Conservation (phyloP, 2,113 vertebrate species). For the Oncorhynchus masou region DNA sequence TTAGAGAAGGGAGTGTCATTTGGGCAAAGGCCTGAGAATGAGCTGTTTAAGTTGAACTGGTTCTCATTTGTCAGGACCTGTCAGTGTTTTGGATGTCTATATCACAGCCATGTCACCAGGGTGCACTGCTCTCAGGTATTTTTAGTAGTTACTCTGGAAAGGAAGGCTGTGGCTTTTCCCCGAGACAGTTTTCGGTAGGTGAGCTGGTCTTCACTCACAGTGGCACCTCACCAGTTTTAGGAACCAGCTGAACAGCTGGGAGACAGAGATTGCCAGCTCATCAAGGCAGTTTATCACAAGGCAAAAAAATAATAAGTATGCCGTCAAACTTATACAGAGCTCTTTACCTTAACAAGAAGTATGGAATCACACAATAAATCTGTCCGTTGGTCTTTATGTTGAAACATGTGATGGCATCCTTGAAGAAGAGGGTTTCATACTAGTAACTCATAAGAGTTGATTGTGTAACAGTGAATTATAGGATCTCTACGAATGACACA, state of each 20-base stretch:
- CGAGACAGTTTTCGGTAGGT: no score
- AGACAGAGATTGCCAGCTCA: slow-evolving; percentile 70
- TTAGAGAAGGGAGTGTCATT: no score
- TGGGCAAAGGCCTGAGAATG: slow-evolving; percentile 15
- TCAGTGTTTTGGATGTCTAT: slow-evolving; percentile 54
- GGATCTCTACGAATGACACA: no score
- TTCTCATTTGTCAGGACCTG: slow-evolving; percentile 57
- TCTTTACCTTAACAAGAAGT: no score
- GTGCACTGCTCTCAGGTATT: slow-evolving; percentile 5
- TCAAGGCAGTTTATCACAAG: slow-evolving; percentile 71
- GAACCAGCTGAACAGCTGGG: slow-evolving; percentile 36
- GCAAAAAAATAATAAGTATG: slow-evolving; percentile 64
- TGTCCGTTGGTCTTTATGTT: no score
- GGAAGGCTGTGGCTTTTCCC: no score
- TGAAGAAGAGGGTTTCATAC: no score
- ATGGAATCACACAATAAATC: no score
- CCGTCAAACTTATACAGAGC: slow-evolving; percentile 42
- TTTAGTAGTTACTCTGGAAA: no score
- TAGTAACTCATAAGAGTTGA: no score
- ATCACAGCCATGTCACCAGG: slow-evolving; percentile 41
- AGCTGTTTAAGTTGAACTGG: slow-evolving; percentile 56
- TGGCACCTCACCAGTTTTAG: slow-evolving; percentile 50
- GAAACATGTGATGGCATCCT: no score
- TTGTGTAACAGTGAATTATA: no score
- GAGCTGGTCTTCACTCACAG: slow-evolving; percentile 52